Percentiles rank a stretch among this genome's conserved stretches.
These are phyloP conservation scores for Eristalis tenax DNA, from an alignment of 2,888 invertebrate species.

Conservation along the genomic window DNA sequence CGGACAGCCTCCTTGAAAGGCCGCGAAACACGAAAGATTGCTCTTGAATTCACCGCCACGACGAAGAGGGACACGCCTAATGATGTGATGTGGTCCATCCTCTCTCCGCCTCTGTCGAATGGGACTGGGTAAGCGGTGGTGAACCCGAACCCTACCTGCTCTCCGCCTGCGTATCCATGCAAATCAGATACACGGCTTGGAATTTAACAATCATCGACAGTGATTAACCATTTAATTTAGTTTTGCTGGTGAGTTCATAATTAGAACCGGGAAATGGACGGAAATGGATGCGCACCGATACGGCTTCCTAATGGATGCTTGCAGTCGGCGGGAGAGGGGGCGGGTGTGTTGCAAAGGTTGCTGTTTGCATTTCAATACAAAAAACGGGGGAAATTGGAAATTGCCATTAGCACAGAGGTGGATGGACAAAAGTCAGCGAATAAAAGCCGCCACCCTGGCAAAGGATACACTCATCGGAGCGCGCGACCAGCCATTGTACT, in stretches of 20 bases:
- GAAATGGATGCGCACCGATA: neutral
- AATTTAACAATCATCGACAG: conserved; percentile 53
- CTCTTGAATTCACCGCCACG: conserved; percentile 45
- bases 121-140: conserved; percentile 14
- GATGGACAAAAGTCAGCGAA: conserved; percentile 7
- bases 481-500: conserved; percentile 41
- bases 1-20: neutral
- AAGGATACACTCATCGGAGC: conserved; percentile 32
- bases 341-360: neutral
- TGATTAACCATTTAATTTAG: conserved; percentile 65
- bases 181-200: conserved; percentile 43
- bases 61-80: neutral
- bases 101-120: neutral
- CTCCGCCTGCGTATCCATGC: conserved; percentile 27
- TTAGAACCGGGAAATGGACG: conserved; percentile 41
- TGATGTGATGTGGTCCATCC: neutral
- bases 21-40: neutral
- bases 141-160: conserved; percentile 29
- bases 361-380: conserved; percentile 57
- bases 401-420: conserved; percentile 55
- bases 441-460: conserved; percentile 3
- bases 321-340: neutral
- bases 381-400: conserved; percentile 51
- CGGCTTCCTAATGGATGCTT: neutral
- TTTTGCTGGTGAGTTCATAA: conserved; percentile 42